Percentiles rank a stretch among this genome's conserved stretches.
phyloP scores from a whole-genome alignment of 1,140 invertebrate species.

The Lepidurus arcticus region DNA sequence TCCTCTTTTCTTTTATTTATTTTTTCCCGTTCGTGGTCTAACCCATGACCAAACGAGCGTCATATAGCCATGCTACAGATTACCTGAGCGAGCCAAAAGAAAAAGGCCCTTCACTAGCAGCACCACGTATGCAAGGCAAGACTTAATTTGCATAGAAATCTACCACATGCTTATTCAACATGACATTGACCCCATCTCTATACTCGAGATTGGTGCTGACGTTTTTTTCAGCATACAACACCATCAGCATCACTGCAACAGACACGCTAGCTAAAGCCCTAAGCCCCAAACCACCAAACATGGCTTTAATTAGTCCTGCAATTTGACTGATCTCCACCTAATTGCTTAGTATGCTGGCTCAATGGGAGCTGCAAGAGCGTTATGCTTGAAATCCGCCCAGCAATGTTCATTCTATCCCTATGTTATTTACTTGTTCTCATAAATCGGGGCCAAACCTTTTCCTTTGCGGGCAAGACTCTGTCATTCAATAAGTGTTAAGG shows the following conservation, averaged over 20 bases:
- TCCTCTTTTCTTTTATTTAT: neutral
- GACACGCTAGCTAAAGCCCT: too few relatives aligned
- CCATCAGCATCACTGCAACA: neutral
- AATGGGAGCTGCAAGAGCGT: too few relatives aligned
- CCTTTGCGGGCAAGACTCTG: too few relatives aligned
- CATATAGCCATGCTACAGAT: neutral
- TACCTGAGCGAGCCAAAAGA: neutral
- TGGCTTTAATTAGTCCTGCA: too few relatives aligned
- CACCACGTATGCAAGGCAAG: neutral
- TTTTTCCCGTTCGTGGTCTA: neutral
- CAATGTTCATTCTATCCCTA: too few relatives aligned
- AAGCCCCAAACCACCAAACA: too few relatives aligned
- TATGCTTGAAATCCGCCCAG: too few relatives aligned
- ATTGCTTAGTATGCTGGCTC: too few relatives aligned
- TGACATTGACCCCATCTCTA: neutral
- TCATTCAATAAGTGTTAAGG: too few relatives aligned
- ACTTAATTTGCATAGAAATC: neutral
- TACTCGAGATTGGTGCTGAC: neutral
- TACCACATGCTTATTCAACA: neutral
- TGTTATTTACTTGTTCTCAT: too few relatives aligned
- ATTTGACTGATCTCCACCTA: too few relatives aligned
- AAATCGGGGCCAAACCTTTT: too few relatives aligned
- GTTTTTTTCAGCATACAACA: neutral
- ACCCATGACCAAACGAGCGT: neutral
- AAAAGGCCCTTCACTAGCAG: neutral